These are phyloP conservation scores for Apeltes quadracus DNA, from an alignment of 2,113 vertebrate genomes.

Conservation along the genomic window DNA sequence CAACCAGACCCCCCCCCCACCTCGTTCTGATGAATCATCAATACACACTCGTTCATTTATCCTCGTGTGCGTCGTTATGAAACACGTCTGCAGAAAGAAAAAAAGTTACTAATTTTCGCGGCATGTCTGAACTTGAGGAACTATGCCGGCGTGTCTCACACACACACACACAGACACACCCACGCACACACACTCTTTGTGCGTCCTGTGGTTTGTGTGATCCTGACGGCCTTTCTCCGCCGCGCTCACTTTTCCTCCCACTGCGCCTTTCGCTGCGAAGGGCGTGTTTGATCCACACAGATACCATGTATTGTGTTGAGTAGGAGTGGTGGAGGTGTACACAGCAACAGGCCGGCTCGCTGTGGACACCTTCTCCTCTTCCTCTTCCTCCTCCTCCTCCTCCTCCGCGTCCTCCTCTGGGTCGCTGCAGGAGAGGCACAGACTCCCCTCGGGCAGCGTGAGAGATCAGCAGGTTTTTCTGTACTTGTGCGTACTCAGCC, in stretches of 20 bases:
- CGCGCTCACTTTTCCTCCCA: neutral
- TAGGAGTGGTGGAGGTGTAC: slow-evolving; percentile 21
- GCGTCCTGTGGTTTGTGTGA: neutral
- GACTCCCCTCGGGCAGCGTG: no score
- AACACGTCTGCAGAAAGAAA: slow-evolving; percentile 15
- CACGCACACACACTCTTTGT: neutral
- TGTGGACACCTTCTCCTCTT: slow-evolving; percentile 9
- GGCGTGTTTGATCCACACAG: slow-evolving; percentile 35
- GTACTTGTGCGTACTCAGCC: neutral
- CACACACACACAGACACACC: neutral
- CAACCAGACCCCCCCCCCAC: no score
- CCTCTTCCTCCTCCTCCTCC: no score
- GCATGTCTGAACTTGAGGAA: slow-evolving; percentile 63
- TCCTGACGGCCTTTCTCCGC: neutral
- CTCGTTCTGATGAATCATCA: neutral
- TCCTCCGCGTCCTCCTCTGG: no score
- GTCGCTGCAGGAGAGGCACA: no score
- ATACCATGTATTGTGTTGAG: neutral
- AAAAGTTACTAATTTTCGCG: slow-evolving; percentile 28
- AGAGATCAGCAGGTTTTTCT: neutral
- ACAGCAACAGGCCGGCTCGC: slow-evolving; percentile 27
- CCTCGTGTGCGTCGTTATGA: neutral
- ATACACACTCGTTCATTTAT: neutral
- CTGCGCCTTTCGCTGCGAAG: neutral
- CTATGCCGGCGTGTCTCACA: neutral